Base-by-base conservation (phyloP, 2,888 invertebrate species). In the Coelogynopora nodosa region DNA sequence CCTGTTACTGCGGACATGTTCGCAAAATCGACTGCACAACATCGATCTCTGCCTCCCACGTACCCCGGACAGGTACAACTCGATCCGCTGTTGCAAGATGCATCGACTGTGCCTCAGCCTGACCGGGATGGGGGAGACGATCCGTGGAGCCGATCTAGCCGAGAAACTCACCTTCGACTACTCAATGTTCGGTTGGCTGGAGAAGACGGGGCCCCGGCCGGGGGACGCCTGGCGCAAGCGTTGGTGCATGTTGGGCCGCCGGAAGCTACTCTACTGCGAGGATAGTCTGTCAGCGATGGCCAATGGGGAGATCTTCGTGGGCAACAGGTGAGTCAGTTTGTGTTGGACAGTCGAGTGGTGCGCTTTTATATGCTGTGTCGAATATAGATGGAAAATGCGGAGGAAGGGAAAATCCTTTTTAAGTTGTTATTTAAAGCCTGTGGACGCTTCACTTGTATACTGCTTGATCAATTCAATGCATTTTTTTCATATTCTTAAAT, bases 251-350 rank as follows among this genome's bases (percentile, higher is more conserved):
- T 92, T 97, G 80, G 96, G 96, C 89, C 95, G 95, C 90, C 94
- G 96, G 88, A 96, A 96, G 91, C 93, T 97, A n/a, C 96, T 96
- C 96, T 97, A 97, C 90, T 95, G 96, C 90, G 95, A 96, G 90
- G 95, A 30, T 29, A 96, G 90, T 95, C 95, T 0, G 92, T 96
- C 91, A 94, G 94, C 90, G 90, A 91, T 89, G 92, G 96, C 96
- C 0, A 96, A 96, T 92, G 96, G 96, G 84, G 96, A 96, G 93
- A 95, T 96, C 89, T 96, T 96, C 92, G 93, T 96, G 89, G 96
- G 96, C 90, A 94, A 95, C 90, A n/a, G n/a, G n/a, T n/a, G n/a
- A n/a, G n/a, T n/a, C n/a, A n/a, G n/a, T n/a, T 93, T n/a, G n/a
- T n/a, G n/a, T n/a, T n/a, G n/a, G n/a, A n/a, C n/a, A n/a, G n/a